Base-by-base conservation (phyloP, 2,797 vertebrate species). In the Balearica regulorum region DNA sequence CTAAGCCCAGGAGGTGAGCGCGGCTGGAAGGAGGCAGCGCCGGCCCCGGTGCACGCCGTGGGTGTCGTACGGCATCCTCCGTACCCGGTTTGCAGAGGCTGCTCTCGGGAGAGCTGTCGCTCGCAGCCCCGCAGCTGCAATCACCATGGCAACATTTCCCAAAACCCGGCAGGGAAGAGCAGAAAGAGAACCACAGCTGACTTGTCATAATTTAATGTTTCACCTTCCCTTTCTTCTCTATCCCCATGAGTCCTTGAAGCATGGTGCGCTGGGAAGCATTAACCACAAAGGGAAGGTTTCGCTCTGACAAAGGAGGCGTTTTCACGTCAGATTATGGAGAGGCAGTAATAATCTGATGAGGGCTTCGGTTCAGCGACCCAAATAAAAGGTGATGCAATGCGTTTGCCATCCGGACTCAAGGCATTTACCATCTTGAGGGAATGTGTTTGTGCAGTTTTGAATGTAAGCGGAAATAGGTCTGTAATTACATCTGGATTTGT, bases 61-160 rank as follows among this genome's bases (percentile, higher is more conserved):
- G 49, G 49, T 51, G 49, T 15, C 49, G 14, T 5, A 15, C 51
- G 26, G 51, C 51, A 53, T 53, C 51, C 26, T 90, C 86, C 13
- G 29, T 8, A 54, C 41, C 71, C 46, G 26, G 31, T 93, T 94
- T 79, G 90, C 95, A 87, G 96, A 81, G 55, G 73, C 66, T 83
- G 88, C 76, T 94, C 95, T 96, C 86, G 17, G 48, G 35, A 95
- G 97, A 96, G 93, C 91, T 94, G 97, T 96, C 83, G 70, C 93
- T 97, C 81, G 64, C 87, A 93, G 77, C 87, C 73, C 70, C 75
- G 90, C 96, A 95, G 95, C 94, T 96, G 83, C 84, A 19, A 28
- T 98, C 86, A 29, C 97, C 95, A 96, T 97, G 93, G 94, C 96
- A 96, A 97, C 97, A 0, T n/a, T 87, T 46, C 92, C 94, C 81